Base-by-base conservation (phyloP, 2,797 vertebrate species). In the Typhlichthys subterraneus region DNA sequence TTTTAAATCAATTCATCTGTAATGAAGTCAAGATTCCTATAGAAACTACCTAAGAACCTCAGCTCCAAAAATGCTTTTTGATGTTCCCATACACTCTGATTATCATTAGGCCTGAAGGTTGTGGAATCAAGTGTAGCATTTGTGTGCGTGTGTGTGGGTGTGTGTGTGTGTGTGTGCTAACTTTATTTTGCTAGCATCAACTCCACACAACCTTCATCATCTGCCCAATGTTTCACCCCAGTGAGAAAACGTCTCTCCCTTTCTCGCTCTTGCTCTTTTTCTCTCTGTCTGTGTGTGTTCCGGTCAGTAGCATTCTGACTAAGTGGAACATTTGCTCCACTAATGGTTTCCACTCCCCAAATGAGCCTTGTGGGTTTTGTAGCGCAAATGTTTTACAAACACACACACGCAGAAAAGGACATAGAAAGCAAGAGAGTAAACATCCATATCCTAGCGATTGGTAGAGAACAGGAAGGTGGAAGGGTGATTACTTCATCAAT, bases 301-400 rank as follows among this genome's bases (percentile, higher is more conserved):
- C 53, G 42, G 57, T 65, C 60, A 63, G 29, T 45, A 63, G 29
- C 59, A 53, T 46, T 23, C 19, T n/a, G 19, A 15, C 63, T 66
- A 59, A 70, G 56, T 59, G 48, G 62, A 51, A 55, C 66, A 65
- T 69, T 61, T 29, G 12, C 63, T 54, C 55, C 23, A 14, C 31
- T 70, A 59, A 73, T 70, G 49, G 54, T 57, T 50, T 49, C 19
- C 67, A 29, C 65, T 59, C 56, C 60, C 51, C 15, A 60, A 67
- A 70, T 64, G 51, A 60, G n/a, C 59, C 63, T 53, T 59, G 52
- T 69, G 57, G 76, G 75, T 70, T 73, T 61, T 71, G 55, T 66
- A 67, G 69, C 49, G 56, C 56, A 59, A 69, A 63, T 68, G 63
- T 61, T 59, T 67, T 17, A 17, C 49, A 17, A 7, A 38, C 15